Evolutionary conservation across 1,140 invertebrate genomes (phyloP).

Genomic region (Galleria mellonella): DNA sequence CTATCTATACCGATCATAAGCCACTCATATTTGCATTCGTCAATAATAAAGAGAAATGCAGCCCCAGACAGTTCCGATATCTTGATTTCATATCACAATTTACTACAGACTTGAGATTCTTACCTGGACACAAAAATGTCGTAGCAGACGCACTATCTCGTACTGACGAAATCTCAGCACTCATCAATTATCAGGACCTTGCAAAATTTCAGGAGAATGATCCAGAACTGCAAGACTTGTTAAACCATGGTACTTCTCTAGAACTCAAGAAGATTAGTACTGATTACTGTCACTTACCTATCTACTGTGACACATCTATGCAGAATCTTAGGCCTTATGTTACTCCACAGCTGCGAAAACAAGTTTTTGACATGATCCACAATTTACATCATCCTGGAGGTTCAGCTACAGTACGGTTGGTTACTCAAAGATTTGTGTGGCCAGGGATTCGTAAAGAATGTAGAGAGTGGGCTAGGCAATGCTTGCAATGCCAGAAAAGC

Average conservation of each 20-base stretch:
- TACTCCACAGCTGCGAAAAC: slow-evolving; percentile 19
- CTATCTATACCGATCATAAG: not conserved
- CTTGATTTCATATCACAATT: not conserved
- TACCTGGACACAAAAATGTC: not conserved
- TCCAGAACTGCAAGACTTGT: slow-evolving; percentile 15
- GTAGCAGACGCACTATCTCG: not conserved
- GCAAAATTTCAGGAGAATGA: slow-evolving; percentile 17
- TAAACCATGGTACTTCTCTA: slow-evolving; percentile 5
- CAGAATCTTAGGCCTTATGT: slow-evolving; percentile 20
- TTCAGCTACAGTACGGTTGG: slow-evolving; percentile 33
- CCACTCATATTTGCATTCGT: not conserved
- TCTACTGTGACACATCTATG: slow-evolving; percentile 23
- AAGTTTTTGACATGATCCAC: slow-evolving; percentile 38
- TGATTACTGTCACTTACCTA: not conserved
- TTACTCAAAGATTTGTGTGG: slow-evolving; percentile 42
- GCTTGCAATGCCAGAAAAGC: too few relatives aligned
- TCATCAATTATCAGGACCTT: slow-evolving; percentile 11
- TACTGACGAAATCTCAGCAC: not conserved
- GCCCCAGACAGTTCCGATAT: not conserved
- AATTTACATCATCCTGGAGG: slow-evolving; percentile 35
- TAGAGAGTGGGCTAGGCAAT: not conserved
- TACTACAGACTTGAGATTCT: not conserved
- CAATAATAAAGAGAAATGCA: not conserved
- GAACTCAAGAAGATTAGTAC: slow-evolving; percentile 5
- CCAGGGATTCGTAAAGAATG: too few relatives aligned